Base-by-base conservation (phyloP, 2,113 vertebrate genomes). In the Phalacrocorax carbo region DNA sequence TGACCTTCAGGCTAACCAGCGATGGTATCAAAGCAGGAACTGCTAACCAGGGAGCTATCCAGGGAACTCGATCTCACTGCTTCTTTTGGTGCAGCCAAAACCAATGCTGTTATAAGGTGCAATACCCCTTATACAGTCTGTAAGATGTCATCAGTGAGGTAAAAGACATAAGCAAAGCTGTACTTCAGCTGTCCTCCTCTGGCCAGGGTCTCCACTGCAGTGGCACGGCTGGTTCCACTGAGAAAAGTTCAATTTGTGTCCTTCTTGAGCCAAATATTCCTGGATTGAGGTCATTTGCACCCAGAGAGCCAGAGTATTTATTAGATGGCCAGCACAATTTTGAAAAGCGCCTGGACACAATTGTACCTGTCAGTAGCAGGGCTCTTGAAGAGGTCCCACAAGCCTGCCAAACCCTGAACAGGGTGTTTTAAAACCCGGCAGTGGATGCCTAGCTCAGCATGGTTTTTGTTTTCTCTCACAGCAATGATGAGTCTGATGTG, bases 401-500 rank as follows among this genome's bases (percentile, higher is more conserved):
- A 2, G 19, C 40, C 42, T 77, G 10, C 38, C 76, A 96, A 34
- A 32, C 58, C 36, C 34, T 66, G 46, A 30, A 13, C 46, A n/a
- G 79, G 64, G 16, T 4, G 1, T 89, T 32, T 70, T 36, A 34
- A 61, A 49, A 25, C 51, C 58, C 18, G 5, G 10, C 1, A 2
- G 21, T 78, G 66, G 34, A 32, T 54, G 26, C 27, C 34, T 19
- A n/a, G 51, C 27, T 93, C 78, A 82, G 20, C 34, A 3, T 17
- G 58, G 30, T 1, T 26, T 93, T 90, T 73, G 29, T 78, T 68
- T 71, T 57, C n/a, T 93, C 82, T 52, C 82, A 7, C 97, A 99
- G 99, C 13, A 83, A 72, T 0, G 96, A 92, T 42, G 95, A 98
- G 10, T 84, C 96, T 1, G 95, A 98, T 5, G 96, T 97, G 19